Evolutionary conservation across 2,797 vertebrate genomes (phyloP), one percentile per base, ranked within the genome.

Genomic region (Chloroceryle inda): DNA sequence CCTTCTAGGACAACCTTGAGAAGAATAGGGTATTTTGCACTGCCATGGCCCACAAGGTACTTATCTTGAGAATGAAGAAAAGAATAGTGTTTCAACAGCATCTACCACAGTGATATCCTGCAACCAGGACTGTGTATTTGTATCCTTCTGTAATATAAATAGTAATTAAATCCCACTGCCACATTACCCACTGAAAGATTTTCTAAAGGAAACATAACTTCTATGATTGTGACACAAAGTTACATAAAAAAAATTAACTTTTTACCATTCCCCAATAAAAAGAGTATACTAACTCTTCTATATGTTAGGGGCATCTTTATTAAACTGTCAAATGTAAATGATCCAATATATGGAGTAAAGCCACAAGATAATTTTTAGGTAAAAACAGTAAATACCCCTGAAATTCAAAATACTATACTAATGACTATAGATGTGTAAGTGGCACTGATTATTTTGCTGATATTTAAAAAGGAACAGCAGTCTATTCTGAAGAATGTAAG

Each of bases 21-120:
- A 85, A 94, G 92, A 95, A 95, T 52, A 53, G 67, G 45, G 42
- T 91, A 76, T 79, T 93, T 89, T 17, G 24, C 71, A 93, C 55
- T 88, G 85, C 78, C 18, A 5, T 69, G 63, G 83, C 86, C 88
- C 52, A 87, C 53, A 69, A 86, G 44, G 85, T 82, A 91, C 80
- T 94, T 96, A 94, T 92, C 79, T 94, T 52, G 1, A 66, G 82
- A 92, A 91, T n/a, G 69, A 95, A 59, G 76, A 73, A 89, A 73
- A 73, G 88, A 92, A 86, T 73, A 92, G 13, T 73, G 58, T 93
- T 96, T 90, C 92, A 90, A 40, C 55, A 78, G 27, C 62, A 73
- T 40, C 92, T 78, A 74, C 92, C 69, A 78, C 82, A 92, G 84
- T 62, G 82, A 84, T 55, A 92, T 93, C 62, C 63, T 90, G 24